Conservation (phyloP, 2,888 invertebrate genomes). For the Eilema sororculum region DNA sequence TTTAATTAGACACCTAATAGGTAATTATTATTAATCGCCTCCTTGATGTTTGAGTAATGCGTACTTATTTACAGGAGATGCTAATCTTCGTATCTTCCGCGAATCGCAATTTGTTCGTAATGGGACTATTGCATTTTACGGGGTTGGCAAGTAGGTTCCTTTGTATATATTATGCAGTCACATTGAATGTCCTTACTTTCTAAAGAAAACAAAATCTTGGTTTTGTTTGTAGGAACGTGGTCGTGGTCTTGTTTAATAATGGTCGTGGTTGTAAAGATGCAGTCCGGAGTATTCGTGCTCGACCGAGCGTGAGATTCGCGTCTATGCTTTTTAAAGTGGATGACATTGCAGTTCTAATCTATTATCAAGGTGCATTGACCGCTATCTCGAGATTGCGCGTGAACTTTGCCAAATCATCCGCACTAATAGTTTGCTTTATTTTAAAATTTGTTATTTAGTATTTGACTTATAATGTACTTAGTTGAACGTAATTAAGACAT, state of each 20-base stretch:
- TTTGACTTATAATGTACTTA: neutral
- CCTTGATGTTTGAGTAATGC: slow-evolving; percentile 54
- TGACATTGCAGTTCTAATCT: slow-evolving; percentile 69
- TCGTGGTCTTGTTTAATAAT: slow-evolving; percentile 59
- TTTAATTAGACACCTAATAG: slow-evolving; percentile 56
- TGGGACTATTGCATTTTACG: slow-evolving; percentile 44
- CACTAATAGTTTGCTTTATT: slow-evolving; percentile 29
- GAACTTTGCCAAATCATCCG: slow-evolving; percentile 26
- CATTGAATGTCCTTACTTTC: slow-evolving; percentile 56
- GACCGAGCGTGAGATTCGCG: slow-evolving; percentile 54
- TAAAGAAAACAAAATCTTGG: slow-evolving; percentile 58
- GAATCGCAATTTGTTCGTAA: slow-evolving; percentile 49
- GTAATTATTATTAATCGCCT: slow-evolving; percentile 61
- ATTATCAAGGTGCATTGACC: slow-evolving; percentile 63
- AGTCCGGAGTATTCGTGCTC: slow-evolving; percentile 54
- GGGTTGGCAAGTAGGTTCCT: slow-evolving; percentile 48
- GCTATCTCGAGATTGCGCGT: slow-evolving; percentile 36
- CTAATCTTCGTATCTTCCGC: slow-evolving; percentile 55
- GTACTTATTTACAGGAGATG: neutral
- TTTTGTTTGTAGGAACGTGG: slow-evolving; percentile 55
- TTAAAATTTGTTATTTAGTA: slow-evolving; percentile 18
- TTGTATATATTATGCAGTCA: slow-evolving; percentile 29
- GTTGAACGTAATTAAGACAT: slow-evolving; percentile 42
- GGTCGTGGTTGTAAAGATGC: slow-evolving; percentile 55
- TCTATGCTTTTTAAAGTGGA: slow-evolving; percentile 63